phyloP scores from a whole-genome alignment of 2,888 invertebrate species.

The Ochropleura plecta region DNA sequence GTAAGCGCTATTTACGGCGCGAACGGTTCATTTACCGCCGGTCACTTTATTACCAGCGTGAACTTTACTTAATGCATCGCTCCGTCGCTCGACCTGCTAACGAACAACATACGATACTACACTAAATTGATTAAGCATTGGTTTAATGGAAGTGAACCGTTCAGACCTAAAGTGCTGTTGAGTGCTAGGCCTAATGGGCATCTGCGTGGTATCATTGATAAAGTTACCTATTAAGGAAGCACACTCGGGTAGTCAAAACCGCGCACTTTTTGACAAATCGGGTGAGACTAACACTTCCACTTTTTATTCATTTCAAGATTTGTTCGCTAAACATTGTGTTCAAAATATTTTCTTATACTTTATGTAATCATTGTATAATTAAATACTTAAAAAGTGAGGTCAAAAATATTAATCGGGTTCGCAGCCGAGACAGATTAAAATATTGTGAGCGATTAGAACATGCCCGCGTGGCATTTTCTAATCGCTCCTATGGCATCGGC shows the following conservation, averaged over 20 bases:
- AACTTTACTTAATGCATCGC: constrained; percentile 79
- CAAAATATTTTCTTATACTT: neutral
- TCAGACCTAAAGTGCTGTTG: constrained; percentile 26
- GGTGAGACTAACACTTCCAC: neutral
- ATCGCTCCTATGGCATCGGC: constrained; percentile 41
- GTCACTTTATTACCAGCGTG: constrained; percentile 79
- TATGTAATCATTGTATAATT: neutral
- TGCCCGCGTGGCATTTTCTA: constrained; percentile 27
- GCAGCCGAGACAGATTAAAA: constrained; percentile 11
- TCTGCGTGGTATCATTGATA: constrained; percentile 10
- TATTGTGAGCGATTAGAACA: neutral
- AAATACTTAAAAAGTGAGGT: neutral
- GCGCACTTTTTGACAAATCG: constrained; percentile 17
- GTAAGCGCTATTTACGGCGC: constrained; percentile 83
- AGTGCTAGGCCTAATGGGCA: constrained; percentile 35
- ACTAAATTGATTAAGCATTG: constrained; percentile 53
- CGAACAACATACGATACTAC: constrained; percentile 47
- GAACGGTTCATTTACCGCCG: constrained; percentile 82
- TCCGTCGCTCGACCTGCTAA: constrained; percentile 41
- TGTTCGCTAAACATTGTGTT: neutral
- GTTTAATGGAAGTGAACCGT: constrained; percentile 37
- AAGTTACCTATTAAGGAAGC: constrained; percentile 8
- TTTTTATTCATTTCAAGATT: neutral
- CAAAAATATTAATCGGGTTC: neutral
- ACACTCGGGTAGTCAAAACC: neutral